phyloP scores from a whole-genome alignment of 2,113 vertebrate species.

The Nycticebus coucang region DNA sequence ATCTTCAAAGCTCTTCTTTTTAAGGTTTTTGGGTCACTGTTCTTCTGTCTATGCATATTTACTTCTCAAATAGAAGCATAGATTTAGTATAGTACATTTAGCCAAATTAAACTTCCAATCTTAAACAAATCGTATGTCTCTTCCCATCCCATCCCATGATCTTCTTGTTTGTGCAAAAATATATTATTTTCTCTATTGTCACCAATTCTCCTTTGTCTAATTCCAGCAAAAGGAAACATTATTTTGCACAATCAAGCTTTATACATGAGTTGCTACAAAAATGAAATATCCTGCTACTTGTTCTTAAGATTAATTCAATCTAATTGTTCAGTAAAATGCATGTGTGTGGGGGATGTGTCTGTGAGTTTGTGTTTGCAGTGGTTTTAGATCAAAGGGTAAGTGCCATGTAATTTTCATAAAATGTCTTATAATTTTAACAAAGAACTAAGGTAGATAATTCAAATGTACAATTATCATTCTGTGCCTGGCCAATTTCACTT shows the following conservation, averaged over 20 bases:
- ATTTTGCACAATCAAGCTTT: neutral
- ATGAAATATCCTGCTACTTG: neutral
- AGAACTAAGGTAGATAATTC: neutral
- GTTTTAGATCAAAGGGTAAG: neutral
- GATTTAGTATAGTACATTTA: neutral
- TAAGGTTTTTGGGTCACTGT: neutral
- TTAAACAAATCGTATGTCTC: neutral
- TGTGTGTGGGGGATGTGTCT: neutral
- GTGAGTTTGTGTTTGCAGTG: neutral
- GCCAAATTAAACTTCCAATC: neutral
- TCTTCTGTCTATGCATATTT: neutral
- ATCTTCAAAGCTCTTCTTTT: neutral
- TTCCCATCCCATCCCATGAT: neutral
- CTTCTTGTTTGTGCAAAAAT: neutral
- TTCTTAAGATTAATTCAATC: neutral
- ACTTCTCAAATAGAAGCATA: neutral
- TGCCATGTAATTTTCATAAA: neutral
- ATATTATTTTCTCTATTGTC: neutral
- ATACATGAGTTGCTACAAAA: neutral
- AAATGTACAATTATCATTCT: neutral
- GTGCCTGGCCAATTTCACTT: neutral
- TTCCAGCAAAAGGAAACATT: neutral
- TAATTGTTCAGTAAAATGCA: neutral
- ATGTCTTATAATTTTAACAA: conserved; percentile 12
- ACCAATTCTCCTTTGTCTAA: neutral